These are phyloP conservation scores for Rhyacichthys aspro DNA, from an alignment of 2,797 vertebrate genomes.

Conservation along the genomic window DNA sequence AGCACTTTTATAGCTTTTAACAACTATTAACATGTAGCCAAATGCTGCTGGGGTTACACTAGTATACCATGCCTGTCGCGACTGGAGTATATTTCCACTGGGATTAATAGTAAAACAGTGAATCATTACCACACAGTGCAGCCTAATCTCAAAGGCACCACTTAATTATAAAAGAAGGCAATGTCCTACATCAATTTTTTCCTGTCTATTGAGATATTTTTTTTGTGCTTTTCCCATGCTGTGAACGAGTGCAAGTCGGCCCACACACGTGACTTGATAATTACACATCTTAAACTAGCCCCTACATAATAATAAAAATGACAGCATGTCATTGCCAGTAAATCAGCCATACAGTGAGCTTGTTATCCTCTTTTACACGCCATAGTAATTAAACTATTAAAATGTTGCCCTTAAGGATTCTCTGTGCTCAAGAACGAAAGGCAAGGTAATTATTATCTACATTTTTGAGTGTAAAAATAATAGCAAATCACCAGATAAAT, in stretches of 20 bases:
- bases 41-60: not conserved
- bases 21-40: conserved; percentile 33
- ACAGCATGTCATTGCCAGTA: conserved; percentile 59
- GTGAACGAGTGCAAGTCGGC: conserved; percentile 38
- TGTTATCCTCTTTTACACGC: conserved; percentile 60
- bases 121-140: conserved; percentile 37
- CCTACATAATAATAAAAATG: conserved; percentile 53
- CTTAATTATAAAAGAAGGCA: conserved; percentile 23
- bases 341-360: conserved; percentile 51
- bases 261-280: conserved; percentile 63
- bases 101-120: conserved; percentile 46
- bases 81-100: conserved; percentile 45
- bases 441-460: conserved; percentile 66
- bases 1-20: conserved; percentile 11
- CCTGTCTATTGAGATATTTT: not conserved
- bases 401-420: conserved; percentile 67
- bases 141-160: conserved; percentile 16
- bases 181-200: not conserved
- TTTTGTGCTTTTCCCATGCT: conserved; percentile 17
- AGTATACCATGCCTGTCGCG: conserved; percentile 30
- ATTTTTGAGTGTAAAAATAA: conserved; percentile 53
- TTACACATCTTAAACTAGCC: conserved; percentile 55
- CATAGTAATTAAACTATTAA: conserved; percentile 77
- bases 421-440: conserved; percentile 62
- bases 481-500: conserved; percentile 60